These are phyloP conservation scores for Amphiprion ocellaris DNA, from an alignment of 2,113 vertebrate species.

Conservation along the genomic window DNA sequence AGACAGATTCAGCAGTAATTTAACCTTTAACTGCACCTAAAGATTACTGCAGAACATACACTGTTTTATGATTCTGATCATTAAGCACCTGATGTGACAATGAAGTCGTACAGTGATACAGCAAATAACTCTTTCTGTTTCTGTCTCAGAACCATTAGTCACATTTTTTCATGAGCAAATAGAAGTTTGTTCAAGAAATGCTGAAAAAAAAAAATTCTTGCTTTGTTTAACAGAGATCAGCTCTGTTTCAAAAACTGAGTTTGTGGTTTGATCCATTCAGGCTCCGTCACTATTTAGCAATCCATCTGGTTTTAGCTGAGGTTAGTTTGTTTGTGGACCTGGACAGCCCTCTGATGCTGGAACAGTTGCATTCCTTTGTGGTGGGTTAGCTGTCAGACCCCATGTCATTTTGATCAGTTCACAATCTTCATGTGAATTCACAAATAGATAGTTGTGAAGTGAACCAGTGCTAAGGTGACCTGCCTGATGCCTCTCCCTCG, in stretches of 20 bases:
- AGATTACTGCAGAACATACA: too few relatives aligned
- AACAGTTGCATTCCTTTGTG: conserved; percentile 9
- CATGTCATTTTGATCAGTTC: conserved; percentile 33
- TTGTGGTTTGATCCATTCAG: conserved; percentile 31
- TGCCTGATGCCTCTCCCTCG: not conserved
- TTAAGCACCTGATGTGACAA: too few relatives aligned
- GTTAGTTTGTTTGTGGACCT: conserved; percentile 29
- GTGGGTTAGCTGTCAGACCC: not conserved
- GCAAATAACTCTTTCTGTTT: too few relatives aligned
- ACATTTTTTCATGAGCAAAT: not conserved
- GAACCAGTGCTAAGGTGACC: not conserved
- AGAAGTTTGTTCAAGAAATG: not conserved
- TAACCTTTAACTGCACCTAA: too few relatives aligned
- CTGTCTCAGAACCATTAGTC: too few relatives aligned
- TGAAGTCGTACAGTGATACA: too few relatives aligned
- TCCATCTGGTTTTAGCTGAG: conserved; percentile 32
- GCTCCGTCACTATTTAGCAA: conserved; percentile 20
- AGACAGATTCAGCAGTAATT: too few relatives aligned
- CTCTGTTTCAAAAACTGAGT: conserved; percentile 13
- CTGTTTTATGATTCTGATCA: too few relatives aligned
- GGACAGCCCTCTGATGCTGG: conserved; percentile 15
- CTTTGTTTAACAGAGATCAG: conserved; percentile 24
- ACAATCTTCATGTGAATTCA: conserved; percentile 19
- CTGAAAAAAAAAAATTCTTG: not conserved
- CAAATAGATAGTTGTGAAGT: conserved; percentile 24